Percentiles rank a stretch among this genome's conserved stretches.
Conservation (phyloP, 1,140 invertebrate species). For the Drosophila erecta region DNA sequence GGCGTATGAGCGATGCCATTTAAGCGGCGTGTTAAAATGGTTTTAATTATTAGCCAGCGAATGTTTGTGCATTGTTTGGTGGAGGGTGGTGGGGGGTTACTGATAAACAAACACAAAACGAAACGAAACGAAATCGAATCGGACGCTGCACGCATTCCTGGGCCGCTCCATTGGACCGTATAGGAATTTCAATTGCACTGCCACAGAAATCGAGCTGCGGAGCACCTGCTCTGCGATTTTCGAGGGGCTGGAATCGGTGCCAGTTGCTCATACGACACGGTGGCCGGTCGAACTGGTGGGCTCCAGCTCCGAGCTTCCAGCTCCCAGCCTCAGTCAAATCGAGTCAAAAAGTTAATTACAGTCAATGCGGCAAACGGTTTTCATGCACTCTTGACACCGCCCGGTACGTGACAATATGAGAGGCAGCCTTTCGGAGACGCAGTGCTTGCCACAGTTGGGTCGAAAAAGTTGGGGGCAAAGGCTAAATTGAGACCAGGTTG, state of each 20-base stretch:
- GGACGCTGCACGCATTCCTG: slow-evolving; percentile 64
- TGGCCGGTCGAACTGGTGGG: slow-evolving; percentile 20
- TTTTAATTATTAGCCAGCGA: slow-evolving; percentile 68
- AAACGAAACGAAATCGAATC: slow-evolving; percentile 60
- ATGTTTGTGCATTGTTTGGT: slow-evolving; percentile 40
- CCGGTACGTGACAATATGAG: slow-evolving; percentile 73
- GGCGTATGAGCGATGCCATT: slow-evolving; percentile 54
- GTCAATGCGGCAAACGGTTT: slow-evolving; percentile 61
- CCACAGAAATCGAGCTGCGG: slow-evolving; percentile 61
- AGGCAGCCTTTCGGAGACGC: background rate
- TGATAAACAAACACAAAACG: slow-evolving; percentile 65
- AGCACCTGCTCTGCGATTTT: slow-evolving; percentile 39
- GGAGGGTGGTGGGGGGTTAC: background rate
- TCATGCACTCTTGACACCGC: slow-evolving; percentile 75
- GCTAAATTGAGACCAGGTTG: slow-evolving; percentile 20
- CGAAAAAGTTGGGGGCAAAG: slow-evolving; percentile 16
- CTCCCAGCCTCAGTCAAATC: slow-evolving; percentile 65
- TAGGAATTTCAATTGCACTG: slow-evolving; percentile 78
- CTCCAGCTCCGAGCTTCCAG: slow-evolving; percentile 5
- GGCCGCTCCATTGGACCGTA: slow-evolving; percentile 51
- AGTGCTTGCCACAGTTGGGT: slow-evolving; percentile 15
- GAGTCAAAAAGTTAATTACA: slow-evolving; percentile 81
- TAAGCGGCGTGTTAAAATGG: slow-evolving; percentile 43
- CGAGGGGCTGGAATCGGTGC: slow-evolving; percentile 19
- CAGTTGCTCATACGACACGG: slow-evolving; percentile 60